Percentiles rank a stretch among this genome's conserved stretches.
Conservation (phyloP, 2,797 vertebrate species). For the Etheostoma nigrum region DNA sequence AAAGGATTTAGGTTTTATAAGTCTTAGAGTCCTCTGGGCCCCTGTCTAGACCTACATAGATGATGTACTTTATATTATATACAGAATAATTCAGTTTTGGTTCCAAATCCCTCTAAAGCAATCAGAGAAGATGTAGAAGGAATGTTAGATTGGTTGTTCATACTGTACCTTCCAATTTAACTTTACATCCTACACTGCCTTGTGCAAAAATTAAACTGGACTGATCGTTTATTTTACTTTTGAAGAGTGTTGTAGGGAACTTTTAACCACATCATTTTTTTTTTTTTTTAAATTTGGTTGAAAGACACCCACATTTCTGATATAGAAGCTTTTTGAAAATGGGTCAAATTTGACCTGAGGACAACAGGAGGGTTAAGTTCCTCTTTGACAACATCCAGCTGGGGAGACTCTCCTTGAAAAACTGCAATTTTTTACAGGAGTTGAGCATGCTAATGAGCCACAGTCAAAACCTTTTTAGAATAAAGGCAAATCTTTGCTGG, state of each 20-base stretch:
- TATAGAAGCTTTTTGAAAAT: no score
- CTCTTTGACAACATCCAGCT: background rate
- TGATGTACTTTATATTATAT: background rate
- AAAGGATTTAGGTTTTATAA: background rate
- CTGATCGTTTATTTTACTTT: no score
- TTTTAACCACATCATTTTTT: no score
- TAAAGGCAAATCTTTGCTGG: no score
- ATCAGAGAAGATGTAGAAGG: background rate
- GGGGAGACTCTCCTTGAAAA: background rate
- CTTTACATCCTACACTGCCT: background rate
- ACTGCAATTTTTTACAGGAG: background rate
- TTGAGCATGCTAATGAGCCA: no score
- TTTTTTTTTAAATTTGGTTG: no score
- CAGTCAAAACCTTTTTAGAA: no score
- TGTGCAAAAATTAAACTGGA: background rate
- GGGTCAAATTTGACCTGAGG: no score
- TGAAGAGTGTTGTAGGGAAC: no score
- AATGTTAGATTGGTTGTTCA: background rate
- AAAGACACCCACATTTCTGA: no score
- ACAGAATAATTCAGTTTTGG: background rate
- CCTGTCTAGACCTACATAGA: background rate
- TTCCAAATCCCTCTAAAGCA: background rate
- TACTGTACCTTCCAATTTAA: background rate
- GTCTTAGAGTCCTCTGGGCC: background rate
- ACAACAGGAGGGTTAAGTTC: no score